These are phyloP conservation scores for Pristis pectinata DNA, from an alignment of 2,797 vertebrate genomes.

Conservation along the genomic window DNA sequence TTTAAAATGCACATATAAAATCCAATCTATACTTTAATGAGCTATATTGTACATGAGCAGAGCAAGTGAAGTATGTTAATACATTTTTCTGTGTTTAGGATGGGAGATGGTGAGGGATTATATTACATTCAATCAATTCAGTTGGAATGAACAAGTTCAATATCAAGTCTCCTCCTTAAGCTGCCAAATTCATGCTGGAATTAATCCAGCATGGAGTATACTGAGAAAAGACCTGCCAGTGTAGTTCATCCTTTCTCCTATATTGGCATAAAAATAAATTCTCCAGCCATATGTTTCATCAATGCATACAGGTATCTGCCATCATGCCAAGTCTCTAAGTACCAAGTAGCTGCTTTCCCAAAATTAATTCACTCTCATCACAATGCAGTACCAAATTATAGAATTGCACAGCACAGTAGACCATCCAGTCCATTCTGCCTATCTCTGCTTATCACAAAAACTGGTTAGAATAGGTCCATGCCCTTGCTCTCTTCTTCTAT, in stretches of 20 bases:
- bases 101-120: not conserved
- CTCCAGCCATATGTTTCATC: not conserved
- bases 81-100: not conserved
- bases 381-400: not conserved
- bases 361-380: no score
- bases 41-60: not conserved
- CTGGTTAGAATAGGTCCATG: not conserved
- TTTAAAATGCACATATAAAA: not conserved
- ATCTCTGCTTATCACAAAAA: not conserved
- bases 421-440: not conserved
- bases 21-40: not conserved
- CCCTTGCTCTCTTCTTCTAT: not conserved
- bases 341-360: no score
- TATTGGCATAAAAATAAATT: not conserved
- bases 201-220: not conserved
- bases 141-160: not conserved
- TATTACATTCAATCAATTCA: not conserved
- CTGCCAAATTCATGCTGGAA: conserved; percentile 4
- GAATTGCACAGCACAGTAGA: not conserved
- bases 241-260: not conserved
- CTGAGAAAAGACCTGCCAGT: not conserved
- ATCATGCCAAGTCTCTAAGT: not conserved
- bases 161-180: not conserved
- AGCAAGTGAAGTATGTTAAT: not conserved
- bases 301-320: not conserved